Evolutionary conservation across 2,113 vertebrate species (phyloP).

Genomic region (Australoheros scitulus): DNA sequence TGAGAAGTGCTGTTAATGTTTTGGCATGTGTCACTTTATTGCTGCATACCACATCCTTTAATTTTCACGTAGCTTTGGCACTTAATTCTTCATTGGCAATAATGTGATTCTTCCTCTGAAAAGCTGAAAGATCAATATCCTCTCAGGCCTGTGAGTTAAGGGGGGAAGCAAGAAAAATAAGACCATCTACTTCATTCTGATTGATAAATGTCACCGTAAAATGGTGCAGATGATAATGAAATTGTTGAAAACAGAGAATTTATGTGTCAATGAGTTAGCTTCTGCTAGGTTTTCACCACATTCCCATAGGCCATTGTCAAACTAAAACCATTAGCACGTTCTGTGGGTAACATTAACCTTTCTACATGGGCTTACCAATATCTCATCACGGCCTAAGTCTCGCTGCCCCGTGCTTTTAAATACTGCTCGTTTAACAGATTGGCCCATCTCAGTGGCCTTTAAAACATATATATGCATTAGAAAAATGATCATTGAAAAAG

Average conservation of each 20-base stretch:
- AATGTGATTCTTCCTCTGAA: conserved; percentile 74
- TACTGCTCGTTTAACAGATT: conserved; percentile 63
- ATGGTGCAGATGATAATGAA: conserved; percentile 77
- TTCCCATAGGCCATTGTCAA: conserved; percentile 79
- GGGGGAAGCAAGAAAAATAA: conserved; percentile 68
- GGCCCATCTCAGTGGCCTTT: conserved; percentile 65
- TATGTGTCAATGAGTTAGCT: conserved; percentile 77
- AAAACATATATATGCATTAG: conserved; percentile 73
- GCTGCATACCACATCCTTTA: conserved; percentile 43
- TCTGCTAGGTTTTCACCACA: conserved; percentile 56
- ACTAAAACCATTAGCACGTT: conserved; percentile 75
- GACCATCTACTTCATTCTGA: conserved; percentile 70
- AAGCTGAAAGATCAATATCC: conserved; percentile 80
- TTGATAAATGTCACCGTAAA: conserved; percentile 73
- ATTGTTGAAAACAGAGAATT: conserved; percentile 79
- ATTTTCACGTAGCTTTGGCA: conserved; percentile 68
- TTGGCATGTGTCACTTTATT: conserved; percentile 52
- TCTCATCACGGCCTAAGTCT: conserved; percentile 69
- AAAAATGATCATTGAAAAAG: conserved; percentile 77
- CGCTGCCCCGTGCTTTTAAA: conserved; percentile 62
- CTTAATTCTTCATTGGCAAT: conserved; percentile 71
- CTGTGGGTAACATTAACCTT: conserved; percentile 79
- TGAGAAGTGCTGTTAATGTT: conserved; percentile 55
- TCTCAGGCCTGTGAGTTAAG: conserved; percentile 69
- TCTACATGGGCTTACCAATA: conserved; percentile 74